Evolutionary conservation across 2,888 invertebrate species (phyloP).

Genomic region (Tenthredo notha): DNA sequence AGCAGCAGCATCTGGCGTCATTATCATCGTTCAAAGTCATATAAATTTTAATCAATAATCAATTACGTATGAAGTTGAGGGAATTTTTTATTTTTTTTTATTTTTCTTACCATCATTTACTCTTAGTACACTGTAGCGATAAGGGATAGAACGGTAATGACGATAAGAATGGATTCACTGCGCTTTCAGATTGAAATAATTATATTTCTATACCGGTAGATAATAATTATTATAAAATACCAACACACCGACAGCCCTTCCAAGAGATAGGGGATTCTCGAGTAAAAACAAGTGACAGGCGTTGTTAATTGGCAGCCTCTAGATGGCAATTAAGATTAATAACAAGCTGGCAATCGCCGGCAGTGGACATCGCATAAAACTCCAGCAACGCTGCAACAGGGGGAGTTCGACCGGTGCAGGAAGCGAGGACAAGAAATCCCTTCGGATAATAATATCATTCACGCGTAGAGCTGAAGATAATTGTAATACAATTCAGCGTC

Average conservation of each 20-base stretch:
- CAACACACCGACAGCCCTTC: slow-evolving; percentile 58
- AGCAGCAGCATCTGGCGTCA: neutral
- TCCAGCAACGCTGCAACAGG: neutral
- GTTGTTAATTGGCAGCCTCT: slow-evolving; percentile 75
- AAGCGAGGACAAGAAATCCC: slow-evolving; percentile 35
- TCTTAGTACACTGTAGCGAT: neutral
- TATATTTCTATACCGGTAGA: slow-evolving; percentile 61
- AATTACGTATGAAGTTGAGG: slow-evolving; percentile 6
- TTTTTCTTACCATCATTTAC: neutral
- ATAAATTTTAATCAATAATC: slow-evolving; percentile 40
- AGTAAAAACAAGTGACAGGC: slow-evolving; percentile 73
- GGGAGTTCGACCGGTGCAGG: neutral
- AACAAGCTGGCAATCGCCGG: slow-evolving; percentile 71
- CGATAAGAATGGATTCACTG: slow-evolving; percentile 50
- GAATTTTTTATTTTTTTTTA: too few species aligned
- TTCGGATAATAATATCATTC: slow-evolving; percentile 45
- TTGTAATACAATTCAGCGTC: slow-evolving; percentile 31
- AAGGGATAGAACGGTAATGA: neutral
- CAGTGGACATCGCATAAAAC: slow-evolving; percentile 58
- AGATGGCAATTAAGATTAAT: slow-evolving; percentile 77
- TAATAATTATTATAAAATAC: slow-evolving; percentile 70
- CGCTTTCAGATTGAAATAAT: slow-evolving; percentile 56
- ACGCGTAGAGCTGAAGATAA: slow-evolving; percentile 23
- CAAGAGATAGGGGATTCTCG: slow-evolving; percentile 61
- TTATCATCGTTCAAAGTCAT: slow-evolving; percentile 41